These are phyloP conservation scores for Muscicapa comitata DNA, from an alignment of 2,797 vertebrate species.

Conservation along the genomic window DNA sequence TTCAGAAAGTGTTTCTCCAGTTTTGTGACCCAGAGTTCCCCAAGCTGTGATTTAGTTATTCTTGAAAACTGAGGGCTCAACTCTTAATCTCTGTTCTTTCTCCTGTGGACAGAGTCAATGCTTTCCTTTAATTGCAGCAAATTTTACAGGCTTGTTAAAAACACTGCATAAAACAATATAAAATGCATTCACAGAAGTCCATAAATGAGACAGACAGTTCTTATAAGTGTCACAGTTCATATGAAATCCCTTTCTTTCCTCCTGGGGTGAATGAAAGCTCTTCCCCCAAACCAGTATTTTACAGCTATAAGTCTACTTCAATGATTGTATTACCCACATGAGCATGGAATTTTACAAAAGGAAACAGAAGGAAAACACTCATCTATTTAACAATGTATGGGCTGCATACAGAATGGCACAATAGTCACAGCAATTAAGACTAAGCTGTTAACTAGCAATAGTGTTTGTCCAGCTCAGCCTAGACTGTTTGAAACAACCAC, in stretches of 20 bases:
- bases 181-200: neutral
- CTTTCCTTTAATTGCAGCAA: neutral
- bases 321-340: neutral
- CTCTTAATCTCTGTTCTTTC: neutral
- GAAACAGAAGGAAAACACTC: conserved; percentile 71
- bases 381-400: neutral
- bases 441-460: neutral
- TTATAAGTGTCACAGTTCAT: neutral
- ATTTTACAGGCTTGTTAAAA: neutral
- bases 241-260: neutral
- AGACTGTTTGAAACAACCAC: neutral
- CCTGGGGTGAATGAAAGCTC: conserved; percentile 27
- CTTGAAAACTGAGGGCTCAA: neutral
- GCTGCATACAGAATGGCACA: conserved; percentile 1
- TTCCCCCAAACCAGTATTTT: neutral
- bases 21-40: neutral
- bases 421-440: conserved; percentile 37
- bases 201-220: conserved; percentile 4
- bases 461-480: conserved; percentile 32
- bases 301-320: conserved; percentile 12
- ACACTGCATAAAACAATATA: neutral
- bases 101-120: neutral
- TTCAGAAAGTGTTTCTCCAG: neutral
- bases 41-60: neutral
- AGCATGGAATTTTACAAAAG: conserved; percentile 46